Base-by-base conservation (phyloP, 2,888 invertebrate genomes). In the Biston stratarius region DNA sequence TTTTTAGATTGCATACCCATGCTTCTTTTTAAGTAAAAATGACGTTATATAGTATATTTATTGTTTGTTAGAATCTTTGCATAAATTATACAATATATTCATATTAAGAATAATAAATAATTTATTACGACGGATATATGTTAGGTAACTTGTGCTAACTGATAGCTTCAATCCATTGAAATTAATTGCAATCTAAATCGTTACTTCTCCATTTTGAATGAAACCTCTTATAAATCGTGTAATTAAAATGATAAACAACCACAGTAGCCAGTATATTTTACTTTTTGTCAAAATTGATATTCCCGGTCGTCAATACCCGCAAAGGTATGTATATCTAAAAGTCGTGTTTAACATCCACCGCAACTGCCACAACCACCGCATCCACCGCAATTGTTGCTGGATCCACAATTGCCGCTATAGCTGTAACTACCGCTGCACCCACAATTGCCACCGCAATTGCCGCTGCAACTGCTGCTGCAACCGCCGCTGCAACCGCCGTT, bases 401-500 rank as follows among this genome's bases (percentile, higher is more conserved):
- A 58, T 5, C 73, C 70, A 0, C n/a, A 24, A 24, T 24, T 12
- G n/a, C 44, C 40, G 10, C 7, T 9, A 7, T 10, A 7, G 9
- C 42, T 14, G n/a, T 1, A 45, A 45, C 14, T 42, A 9, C 42
- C 42, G 11, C 6, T 9, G 24, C 48, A 15, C 0, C 75, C 67
- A 6, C 79, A 56, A 33, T 24, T 11, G 24, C 74, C 77, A 9
- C 75, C 71, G 12, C 63, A 52, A 47, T 63, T 63, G 7, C 71
- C 71, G 12, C 70, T 67, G n/a, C 34, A 34, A 1, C 78, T 73
- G 0, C 78, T 64, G n/a, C 34, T n/a, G 49, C 36, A 38, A 0
- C 75, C 67, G 6, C 79, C 55, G 1, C 78, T 73, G 0, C 77
- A 63, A 36, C 36, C 8, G 8, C 51, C 6, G 0, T 74, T 67